A percentile compares a stretch with the other conserved stretches of the same genome.
These are phyloP conservation scores for Dolichomitus sp. DNA, from an alignment of 2,888 invertebrate genomes.

Conservation along the genomic window DNA sequence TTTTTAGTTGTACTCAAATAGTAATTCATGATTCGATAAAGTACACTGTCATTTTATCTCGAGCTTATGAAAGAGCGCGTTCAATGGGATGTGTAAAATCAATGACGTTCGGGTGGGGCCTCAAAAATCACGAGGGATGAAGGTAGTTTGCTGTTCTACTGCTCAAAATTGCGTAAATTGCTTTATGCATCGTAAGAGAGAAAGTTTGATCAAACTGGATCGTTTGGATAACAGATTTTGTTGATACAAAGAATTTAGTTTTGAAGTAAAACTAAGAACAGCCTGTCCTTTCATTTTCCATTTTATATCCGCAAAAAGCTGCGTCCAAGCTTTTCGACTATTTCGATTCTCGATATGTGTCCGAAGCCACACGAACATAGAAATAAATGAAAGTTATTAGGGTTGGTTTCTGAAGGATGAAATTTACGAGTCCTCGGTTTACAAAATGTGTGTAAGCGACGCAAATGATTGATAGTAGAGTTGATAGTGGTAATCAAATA, in stretches of 20 bases:
- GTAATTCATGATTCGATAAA: not conserved
- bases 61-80: not conserved
- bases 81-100: not conserved
- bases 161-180: constrained; percentile 26
- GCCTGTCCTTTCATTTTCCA: too few species aligned
- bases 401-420: constrained; percentile 41
- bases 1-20: not conserved
- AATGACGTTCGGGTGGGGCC: constrained; percentile 48
- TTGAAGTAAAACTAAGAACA: too few species aligned
- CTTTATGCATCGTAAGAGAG: constrained; percentile 54
- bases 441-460: constrained; percentile 19
- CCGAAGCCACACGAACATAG: constrained; percentile 36
- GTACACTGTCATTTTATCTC: not conserved
- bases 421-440: constrained; percentile 48
- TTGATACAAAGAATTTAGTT: not conserved
- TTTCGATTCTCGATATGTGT: constrained; percentile 31
- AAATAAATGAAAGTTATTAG: constrained; percentile 10
- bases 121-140: constrained; percentile 20
- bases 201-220: not conserved
- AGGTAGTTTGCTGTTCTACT: not conserved
- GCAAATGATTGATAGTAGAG: constrained; percentile 20
- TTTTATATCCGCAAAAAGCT: too few species aligned
- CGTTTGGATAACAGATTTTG: constrained; percentile 18
- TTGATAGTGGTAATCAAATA: not conserved
- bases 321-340: not conserved